These are phyloP conservation scores for Aphrophora alni DNA, from an alignment of 2,888 invertebrate genomes.

Conservation along the genomic window DNA sequence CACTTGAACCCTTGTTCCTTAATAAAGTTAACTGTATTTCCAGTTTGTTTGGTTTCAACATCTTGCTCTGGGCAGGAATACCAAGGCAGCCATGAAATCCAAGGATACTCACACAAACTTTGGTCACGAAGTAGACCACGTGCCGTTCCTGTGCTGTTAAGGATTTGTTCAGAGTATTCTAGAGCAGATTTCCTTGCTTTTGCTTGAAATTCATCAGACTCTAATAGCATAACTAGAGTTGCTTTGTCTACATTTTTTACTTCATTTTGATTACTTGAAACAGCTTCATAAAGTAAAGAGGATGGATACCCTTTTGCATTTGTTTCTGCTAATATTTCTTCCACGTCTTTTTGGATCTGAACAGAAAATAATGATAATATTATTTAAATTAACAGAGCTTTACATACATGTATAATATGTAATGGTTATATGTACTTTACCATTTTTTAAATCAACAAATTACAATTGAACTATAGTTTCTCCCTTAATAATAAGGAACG, in stretches of 20 bases:
- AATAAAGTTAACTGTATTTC: not conserved
- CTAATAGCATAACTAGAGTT: conserved; percentile 35
- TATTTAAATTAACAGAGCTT: too few relatives aligned
- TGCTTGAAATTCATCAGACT: conserved; percentile 40
- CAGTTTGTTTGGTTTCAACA: not conserved
- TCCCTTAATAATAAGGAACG: too few relatives aligned
- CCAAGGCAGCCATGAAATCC: not conserved
- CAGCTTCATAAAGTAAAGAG: conserved; percentile 17
- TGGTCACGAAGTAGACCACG: not conserved
- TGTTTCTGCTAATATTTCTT: conserved; percentile 18
- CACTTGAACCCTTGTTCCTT: not conserved
- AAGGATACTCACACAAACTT: not conserved
- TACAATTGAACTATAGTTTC: too few relatives aligned
- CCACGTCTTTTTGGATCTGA: conserved; percentile 23
- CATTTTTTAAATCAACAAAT: too few relatives aligned
- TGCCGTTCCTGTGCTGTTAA: not conserved
- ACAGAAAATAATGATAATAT: not conserved
- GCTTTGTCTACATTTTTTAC: conserved; percentile 12
- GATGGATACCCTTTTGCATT: conserved; percentile 31
- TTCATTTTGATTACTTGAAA: conserved; percentile 11
- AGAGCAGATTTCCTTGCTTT: conserved; percentile 40
- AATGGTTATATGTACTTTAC: too few relatives aligned
- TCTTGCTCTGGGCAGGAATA: not conserved
- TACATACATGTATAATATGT: too few relatives aligned
- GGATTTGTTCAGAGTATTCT: conserved; percentile 39